Base-by-base conservation (phyloP, 2,888 invertebrate species). In the Pachliopta kotzebuea region DNA sequence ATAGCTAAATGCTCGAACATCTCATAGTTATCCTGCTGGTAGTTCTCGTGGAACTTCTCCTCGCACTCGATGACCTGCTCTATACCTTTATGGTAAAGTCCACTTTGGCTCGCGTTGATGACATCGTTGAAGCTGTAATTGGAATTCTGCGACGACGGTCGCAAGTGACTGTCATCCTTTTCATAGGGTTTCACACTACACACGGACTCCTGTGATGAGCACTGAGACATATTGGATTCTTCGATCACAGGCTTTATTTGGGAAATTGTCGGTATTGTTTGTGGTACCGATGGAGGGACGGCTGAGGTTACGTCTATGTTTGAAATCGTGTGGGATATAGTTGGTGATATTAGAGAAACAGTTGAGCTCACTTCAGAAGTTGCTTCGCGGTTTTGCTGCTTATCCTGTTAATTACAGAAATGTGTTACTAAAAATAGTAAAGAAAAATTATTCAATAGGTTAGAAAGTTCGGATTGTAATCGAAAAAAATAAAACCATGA, bases 1-100 rank as follows among this genome's bases (percentile, higher is more conserved):
- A 90, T 88, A 0, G 90, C 90, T 72, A 90, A 69, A 14, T 88
- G 90, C 37, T 90, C 90, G 50, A 87, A 88, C 72, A 90, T 84
- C 68, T 90, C 90, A 56, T 90, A 90, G 62, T 82, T 83, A 18
- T 80, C 83, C 49, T 84, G 84, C 8, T 80, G 81, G 56, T 87
- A 87, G 4, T 52, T 66, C 18, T 79, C 82, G 0, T 70, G 77
- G 42, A 79, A 79, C 60, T 83, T 82, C 6, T 84, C 81, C 8
- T 80, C 84, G 45, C 71, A 71, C 1, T 76, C 75, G 18, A 60
- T 59, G 20, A 57, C 70, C 2, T 70, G 65, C 29, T 78, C 73
- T 63, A 72, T 56, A 4, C 55, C 77, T 53, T 84, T 84, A 20
- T 68, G 70, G 63, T 82, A 83, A 31, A 60, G 69, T 42, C 56